Percentiles rank a stretch among this genome's conserved stretches.
Conservation (phyloP, 1,140 invertebrate species). For the Cephus cinctus region DNA sequence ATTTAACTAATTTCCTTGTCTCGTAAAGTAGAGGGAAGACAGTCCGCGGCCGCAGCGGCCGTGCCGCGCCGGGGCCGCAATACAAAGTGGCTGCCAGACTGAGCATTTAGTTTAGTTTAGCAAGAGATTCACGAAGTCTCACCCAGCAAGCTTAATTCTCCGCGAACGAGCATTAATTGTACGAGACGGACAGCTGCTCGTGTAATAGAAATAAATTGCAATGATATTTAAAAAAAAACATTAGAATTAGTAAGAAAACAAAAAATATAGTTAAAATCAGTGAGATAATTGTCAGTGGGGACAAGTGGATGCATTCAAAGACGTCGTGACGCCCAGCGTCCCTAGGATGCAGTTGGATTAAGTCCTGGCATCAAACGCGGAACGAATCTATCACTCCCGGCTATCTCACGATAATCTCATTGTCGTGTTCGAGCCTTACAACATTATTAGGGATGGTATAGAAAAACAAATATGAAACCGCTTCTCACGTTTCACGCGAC, state of each 20-base stretch:
- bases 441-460: background rate
- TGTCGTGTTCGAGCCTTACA: background rate
- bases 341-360: background rate
- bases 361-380: background rate
- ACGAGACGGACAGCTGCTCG: too few relatives aligned
- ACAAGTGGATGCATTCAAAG: too few relatives aligned
- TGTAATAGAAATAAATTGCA: too few relatives aligned
- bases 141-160: too few relatives aligned
- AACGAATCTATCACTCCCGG: background rate
- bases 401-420: background rate
- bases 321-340: too few relatives aligned
- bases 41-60: constrained; percentile 17
- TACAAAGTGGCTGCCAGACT: too few relatives aligned
- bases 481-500: background rate
- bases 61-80: too few relatives aligned
- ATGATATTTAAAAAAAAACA: constrained; percentile 12
- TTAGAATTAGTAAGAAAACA: constrained; percentile 16
- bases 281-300: too few relatives aligned
- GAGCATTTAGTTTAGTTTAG: too few relatives aligned
- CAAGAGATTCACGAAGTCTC: too few relatives aligned
- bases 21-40: constrained; percentile 43
- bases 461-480: background rate
- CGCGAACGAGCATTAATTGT: too few relatives aligned
- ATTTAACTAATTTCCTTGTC: constrained; percentile 52
- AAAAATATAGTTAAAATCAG: too few relatives aligned